A percentile compares a stretch with the other conserved stretches of the same genome.
Conservation (phyloP, 2,888 invertebrate genomes). For the Coelopa pilipes region DNA sequence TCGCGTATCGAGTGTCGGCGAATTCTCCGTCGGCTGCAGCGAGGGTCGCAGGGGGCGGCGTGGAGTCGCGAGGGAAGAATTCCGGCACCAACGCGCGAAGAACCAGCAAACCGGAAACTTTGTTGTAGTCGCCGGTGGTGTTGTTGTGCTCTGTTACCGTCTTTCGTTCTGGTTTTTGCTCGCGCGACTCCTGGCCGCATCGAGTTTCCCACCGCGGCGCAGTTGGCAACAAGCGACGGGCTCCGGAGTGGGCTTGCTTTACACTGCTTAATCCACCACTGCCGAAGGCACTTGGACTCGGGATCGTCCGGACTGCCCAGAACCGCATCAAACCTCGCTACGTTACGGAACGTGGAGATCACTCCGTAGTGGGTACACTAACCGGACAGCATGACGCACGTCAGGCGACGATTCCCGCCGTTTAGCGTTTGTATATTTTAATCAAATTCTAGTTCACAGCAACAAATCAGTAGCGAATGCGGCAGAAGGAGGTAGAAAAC, state of each 20-base stretch:
- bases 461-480: neutral
- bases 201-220: neutral
- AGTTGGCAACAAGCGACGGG: neutral
- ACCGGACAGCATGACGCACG: no score
- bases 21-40: slow-evolving; percentile 26
- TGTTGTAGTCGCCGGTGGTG: no score
- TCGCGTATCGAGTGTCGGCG: slow-evolving; percentile 16
- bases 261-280: neutral
- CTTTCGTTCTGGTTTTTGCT: slow-evolving; percentile 5
- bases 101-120: slow-evolving; percentile 33
- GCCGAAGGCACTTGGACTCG: neutral
- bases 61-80: neutral
- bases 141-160: neutral
- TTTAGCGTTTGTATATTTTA: neutral
- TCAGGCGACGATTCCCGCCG: neutral
- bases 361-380: no score
- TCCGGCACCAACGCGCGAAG: slow-evolving; percentile 26
- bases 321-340: no score
- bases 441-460: neutral
- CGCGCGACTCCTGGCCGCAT: neutral
- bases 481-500: neutral
- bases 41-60: neutral
- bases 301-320: no score
- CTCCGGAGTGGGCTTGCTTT: neutral
- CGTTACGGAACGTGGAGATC: no score